Evolutionary conservation across 2,113 vertebrate genomes (phyloP).

Genomic region (Odocoileus hemionus): DNA sequence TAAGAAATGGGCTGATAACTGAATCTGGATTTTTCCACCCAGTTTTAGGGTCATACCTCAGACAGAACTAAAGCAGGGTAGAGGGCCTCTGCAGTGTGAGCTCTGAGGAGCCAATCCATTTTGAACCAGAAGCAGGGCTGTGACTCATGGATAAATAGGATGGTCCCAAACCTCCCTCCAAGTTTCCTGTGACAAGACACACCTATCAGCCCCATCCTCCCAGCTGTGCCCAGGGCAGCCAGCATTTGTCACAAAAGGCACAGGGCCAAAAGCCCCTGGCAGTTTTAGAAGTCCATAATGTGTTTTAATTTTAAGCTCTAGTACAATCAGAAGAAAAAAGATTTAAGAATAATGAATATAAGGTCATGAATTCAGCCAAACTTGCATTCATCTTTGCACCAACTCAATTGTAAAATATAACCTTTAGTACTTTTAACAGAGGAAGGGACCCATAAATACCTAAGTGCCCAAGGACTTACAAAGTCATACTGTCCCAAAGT

Average conservation of each 20-base stretch:
- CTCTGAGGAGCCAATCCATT: background rate
- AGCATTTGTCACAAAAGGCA: background rate
- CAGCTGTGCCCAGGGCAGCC: background rate
- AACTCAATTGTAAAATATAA: background rate
- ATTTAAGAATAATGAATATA: background rate
- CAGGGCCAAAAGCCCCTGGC: background rate
- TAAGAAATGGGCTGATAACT: background rate
- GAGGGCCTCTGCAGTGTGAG: background rate
- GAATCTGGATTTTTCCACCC: background rate
- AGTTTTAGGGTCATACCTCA: background rate
- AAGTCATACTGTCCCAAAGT: background rate
- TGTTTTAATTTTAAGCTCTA: background rate
- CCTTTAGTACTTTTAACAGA: background rate
- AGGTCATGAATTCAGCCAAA: background rate
- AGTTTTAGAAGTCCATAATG: background rate
- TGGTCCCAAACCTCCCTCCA: background rate
- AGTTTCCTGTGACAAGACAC: background rate
- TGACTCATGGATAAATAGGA: background rate
- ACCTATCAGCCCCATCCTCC: background rate
- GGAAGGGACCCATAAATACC: background rate
- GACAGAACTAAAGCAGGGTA: background rate
- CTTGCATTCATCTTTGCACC: background rate
- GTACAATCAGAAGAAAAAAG: background rate
- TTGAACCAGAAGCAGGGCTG: background rate
- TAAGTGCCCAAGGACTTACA: background rate